Evolutionary conservation across 2,113 vertebrate genomes (phyloP).

Genomic region (Corythornis cristatus): DNA sequence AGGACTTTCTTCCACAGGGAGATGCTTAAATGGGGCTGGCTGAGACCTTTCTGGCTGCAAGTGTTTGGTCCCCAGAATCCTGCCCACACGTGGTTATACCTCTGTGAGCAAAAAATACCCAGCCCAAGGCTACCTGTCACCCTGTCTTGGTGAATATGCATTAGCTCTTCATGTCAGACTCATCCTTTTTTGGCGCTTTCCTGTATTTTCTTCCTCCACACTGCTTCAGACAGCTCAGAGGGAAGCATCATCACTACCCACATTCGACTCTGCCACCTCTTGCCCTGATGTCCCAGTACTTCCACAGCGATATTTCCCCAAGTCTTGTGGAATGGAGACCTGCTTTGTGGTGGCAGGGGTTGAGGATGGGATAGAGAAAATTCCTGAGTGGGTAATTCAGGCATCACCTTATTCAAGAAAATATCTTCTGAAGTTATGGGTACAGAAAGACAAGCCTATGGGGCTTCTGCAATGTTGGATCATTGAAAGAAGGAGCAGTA

Average conservation of each 20-base stretch:
- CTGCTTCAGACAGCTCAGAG: background rate
- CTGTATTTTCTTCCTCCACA: rapidly evolving
- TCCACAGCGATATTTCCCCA: background rate
- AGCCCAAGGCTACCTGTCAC: background rate
- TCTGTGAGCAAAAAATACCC: background rate
- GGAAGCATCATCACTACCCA: rapidly evolving
- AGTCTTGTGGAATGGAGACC: background rate
- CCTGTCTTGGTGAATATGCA: background rate
- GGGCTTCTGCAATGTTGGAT: background rate
- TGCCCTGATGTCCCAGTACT: background rate
- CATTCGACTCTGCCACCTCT: rapidly evolving
- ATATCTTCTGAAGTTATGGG: background rate
- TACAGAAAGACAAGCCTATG: background rate
- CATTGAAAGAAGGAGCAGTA: background rate
- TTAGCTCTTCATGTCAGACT: background rate
- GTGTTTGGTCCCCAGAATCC: background rate
- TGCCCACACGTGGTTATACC: background rate
- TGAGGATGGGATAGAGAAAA: background rate
- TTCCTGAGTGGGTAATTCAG: background rate
- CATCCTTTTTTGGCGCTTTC: background rate
- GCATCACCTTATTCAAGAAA: background rate
- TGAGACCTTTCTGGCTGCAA: background rate
- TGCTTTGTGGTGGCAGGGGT: background rate
- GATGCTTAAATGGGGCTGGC: background rate
- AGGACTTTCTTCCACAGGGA: rapidly evolving